Evolutionary conservation across 2,113 vertebrate genomes (phyloP).

Genomic region (Dromas ardeola): DNA sequence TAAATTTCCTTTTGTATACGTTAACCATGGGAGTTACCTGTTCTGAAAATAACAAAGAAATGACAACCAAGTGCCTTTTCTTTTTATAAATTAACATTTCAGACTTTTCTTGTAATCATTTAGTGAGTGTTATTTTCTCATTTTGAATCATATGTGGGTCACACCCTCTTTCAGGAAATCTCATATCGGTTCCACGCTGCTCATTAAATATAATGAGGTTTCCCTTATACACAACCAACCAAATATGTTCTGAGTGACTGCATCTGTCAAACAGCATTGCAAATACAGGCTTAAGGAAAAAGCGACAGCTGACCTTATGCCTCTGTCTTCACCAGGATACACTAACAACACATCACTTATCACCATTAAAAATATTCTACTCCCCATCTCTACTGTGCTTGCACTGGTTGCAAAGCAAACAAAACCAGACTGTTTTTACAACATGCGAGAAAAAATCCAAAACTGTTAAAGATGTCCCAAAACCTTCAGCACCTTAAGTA

Average conservation of each 20-base stretch:
- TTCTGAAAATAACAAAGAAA: background rate
- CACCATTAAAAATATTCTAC: background rate
- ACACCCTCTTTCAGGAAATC: background rate
- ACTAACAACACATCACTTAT: background rate
- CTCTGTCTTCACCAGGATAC: background rate
- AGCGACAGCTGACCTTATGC: background rate
- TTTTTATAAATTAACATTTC: background rate
- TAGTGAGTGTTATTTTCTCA: background rate
- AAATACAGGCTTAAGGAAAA: background rate
- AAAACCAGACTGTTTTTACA: background rate
- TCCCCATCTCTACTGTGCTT: background rate
- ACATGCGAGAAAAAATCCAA: background rate
- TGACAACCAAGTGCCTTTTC: background rate
- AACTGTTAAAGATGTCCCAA: background rate
- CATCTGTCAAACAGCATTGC: conserved; percentile 14
- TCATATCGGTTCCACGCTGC: background rate
- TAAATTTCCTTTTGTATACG: background rate
- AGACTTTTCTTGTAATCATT: background rate
- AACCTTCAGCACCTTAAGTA: background rate
- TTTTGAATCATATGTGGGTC: conserved; percentile 5
- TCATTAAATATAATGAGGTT: conserved; percentile 66
- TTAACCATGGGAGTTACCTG: background rate
- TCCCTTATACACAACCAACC: background rate
- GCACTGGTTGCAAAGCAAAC: background rate
- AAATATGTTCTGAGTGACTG: background rate